Percentiles rank a stretch among this genome's conserved stretches.
Conservation (phyloP, 2,888 invertebrate species). For the Temnothorax rugatulus region DNA sequence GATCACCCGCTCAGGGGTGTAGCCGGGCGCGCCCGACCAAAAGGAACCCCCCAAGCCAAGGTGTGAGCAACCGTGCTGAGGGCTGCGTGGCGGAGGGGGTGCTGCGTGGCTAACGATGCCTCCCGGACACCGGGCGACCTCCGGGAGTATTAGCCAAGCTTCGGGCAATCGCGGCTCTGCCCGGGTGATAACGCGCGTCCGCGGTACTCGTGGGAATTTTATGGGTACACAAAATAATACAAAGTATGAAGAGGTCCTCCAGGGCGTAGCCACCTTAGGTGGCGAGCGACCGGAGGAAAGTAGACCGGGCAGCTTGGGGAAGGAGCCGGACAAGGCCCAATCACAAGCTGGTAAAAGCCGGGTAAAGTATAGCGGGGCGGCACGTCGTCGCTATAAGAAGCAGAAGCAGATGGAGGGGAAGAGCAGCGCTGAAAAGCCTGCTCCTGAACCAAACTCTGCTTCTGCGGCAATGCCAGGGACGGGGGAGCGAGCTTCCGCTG, state of each 20-base stretch:
- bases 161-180: constrained; percentile 18
- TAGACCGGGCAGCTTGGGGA: too few species aligned
- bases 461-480: too few species aligned
- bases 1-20: neutral
- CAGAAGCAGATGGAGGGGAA: too few species aligned
- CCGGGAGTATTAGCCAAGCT: constrained; percentile 28
- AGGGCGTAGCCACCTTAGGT: too few species aligned
- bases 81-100: constrained; percentile 16
- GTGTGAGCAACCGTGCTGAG: constrained; percentile 26
- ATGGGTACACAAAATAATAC: too few species aligned
- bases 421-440: too few species aligned
- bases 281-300: neutral
- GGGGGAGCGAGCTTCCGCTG: too few species aligned
- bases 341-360: too few species aligned
- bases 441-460: too few species aligned
- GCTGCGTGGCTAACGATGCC: constrained; percentile 31
- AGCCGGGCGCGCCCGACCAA: neutral
- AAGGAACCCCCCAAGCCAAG: constrained; percentile 37
- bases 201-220: constrained; percentile 32
- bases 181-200: neutral
- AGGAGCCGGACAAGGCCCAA: too few species aligned
- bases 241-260: neutral
- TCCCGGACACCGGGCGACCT: constrained; percentile 21
- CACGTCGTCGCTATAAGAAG: too few species aligned
- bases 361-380: too few species aligned